Base-by-base conservation (phyloP, 2,113 vertebrate genomes). In the Nibea coibor region DNA sequence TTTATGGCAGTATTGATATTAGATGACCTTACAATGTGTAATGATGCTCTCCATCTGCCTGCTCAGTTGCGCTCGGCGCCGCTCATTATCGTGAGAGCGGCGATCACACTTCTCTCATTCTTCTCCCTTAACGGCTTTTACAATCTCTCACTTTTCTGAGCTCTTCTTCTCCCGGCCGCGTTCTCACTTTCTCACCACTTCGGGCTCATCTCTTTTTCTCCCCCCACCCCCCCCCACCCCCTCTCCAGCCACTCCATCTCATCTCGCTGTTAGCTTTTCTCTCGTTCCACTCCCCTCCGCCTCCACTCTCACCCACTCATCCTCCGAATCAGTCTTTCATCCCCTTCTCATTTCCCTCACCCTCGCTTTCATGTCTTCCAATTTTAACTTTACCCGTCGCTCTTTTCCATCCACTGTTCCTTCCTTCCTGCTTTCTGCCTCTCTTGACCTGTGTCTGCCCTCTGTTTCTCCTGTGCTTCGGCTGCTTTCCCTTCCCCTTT, bases 371-470 rank as follows among this genome's bases (percentile, higher is more conserved):
- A 72, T 72, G 54, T 78, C 75, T 88, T 88, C 69, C 72, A 65
- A 39, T 83, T 83, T 72, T 72, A 45, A 6, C 81, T 82, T 76
- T 81, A 43, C 74, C 75, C 58, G 14, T 63, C 53, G 4, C 39
- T 71, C 47, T 78, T 81, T 77, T 57, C 78, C 82, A 65, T 87
- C 71, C 51, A 2, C 51, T 45, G 31, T 24, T 67, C 66, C 63
- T 58, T 64, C 72, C 69, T 64, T 64, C 72, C 69, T 64, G 56
- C 71, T 63, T 48, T 70, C 53, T 54, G 28, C 67, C 61, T 76
- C 63, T 79, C 42, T 62, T 91, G 88, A 88, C 85, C 86, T 76
- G 59, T 53, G 59, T 28, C 78, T 75, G 75, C 82, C 81, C 89
- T 85, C 64, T 57, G 45, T 63, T 81, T 76, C 70, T 80, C 51